phyloP scores from a whole-genome alignment of 1,140 invertebrate species.

The Idris sp. region DNA sequence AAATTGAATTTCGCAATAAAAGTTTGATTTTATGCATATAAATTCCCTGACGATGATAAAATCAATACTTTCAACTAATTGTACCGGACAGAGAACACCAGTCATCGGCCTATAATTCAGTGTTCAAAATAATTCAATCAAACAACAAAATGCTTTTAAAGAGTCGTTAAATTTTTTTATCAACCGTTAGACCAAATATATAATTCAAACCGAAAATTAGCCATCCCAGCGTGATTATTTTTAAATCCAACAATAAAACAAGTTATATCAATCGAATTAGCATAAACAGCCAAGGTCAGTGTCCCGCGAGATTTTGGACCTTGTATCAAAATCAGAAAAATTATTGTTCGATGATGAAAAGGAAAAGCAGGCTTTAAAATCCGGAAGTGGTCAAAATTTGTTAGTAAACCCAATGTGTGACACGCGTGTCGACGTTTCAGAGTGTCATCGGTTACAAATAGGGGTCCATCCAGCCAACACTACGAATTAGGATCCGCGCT shows the following conservation, averaged over 20 bases:
- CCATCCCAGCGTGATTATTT: no score
- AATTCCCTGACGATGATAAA: no score
- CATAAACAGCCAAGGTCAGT: conserved; percentile 54
- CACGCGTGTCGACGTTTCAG: conserved; percentile 30
- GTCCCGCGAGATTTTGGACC: conserved; percentile 6
- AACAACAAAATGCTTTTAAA: conserved; percentile 58
- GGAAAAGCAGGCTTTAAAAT: neutral
- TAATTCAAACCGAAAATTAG: conserved; percentile 58
- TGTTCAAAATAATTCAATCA: conserved; percentile 19
- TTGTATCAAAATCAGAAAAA: no score
- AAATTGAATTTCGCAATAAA: no score
- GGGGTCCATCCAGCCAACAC: conserved; percentile 59
- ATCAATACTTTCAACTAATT: conserved; percentile 15
- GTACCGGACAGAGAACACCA: conserved; percentile 1
- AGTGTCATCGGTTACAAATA: conserved; percentile 63
- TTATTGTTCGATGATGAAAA: conserved; percentile 1
- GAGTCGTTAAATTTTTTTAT: conserved; percentile 51
- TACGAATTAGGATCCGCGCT: conserved; percentile 60
- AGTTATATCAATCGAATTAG: conserved; percentile 55
- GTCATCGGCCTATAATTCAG: conserved; percentile 18
- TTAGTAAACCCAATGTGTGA: no score
- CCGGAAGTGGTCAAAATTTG: conserved; percentile 8
- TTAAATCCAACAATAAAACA: conserved; percentile 44
- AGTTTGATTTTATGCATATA: no score
- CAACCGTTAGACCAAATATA: conserved; percentile 54